Percentiles rank a stretch among this genome's conserved stretches.
Evolutionary conservation across 2,113 vertebrate species (phyloP).

Genomic region (Beaufortia kweichowensis): DNA sequence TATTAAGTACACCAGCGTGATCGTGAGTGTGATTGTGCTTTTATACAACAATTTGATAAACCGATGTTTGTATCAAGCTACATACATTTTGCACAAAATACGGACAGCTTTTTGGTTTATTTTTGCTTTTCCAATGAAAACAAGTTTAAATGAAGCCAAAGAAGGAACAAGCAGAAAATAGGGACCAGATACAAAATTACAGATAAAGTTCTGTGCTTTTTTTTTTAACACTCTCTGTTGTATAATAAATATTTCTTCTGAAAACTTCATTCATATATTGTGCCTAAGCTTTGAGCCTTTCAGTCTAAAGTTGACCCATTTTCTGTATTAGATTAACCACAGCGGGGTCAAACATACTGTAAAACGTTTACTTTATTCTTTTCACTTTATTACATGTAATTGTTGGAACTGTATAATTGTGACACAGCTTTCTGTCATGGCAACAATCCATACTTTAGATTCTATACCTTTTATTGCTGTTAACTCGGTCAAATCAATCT

Average conservation of each 20-base stretch:
- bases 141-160: not conserved
- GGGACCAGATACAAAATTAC: not conserved
- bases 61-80: not conserved
- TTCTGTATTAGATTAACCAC: not conserved
- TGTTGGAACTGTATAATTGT: not conserved
- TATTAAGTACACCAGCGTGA: not conserved
- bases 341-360: not conserved
- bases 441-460: not conserved
- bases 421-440: not conserved
- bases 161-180: not conserved
- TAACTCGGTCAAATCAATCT: not conserved
- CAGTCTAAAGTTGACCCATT: not conserved
- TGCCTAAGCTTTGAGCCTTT: not conserved
- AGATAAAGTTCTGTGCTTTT: no score
- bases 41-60: not conserved
- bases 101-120: not conserved
- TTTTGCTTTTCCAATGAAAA: not conserved
- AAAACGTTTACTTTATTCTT: not conserved
- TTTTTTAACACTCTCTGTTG: not conserved
- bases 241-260: not conserved
- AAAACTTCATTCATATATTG: not conserved
- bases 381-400: not conserved
- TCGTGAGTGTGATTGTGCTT: not conserved
- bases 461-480: not conserved
- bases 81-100: not conserved